Base-by-base conservation (phyloP, 2,888 invertebrate species). In the Apamea sordens region DNA sequence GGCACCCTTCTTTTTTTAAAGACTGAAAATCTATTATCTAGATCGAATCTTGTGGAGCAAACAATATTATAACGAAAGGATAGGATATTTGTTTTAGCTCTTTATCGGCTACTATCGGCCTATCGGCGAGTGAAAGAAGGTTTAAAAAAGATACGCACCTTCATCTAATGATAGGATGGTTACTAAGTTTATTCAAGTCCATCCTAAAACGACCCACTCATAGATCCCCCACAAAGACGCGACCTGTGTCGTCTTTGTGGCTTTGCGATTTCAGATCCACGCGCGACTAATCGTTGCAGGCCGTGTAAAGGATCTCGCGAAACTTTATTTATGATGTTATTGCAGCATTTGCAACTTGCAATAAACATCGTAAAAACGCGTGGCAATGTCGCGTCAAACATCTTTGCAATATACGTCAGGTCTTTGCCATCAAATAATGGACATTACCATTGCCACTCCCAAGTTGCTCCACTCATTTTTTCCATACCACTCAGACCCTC, bases 301-400 rank as follows among this genome's bases (percentile, higher is more conserved):
- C n/a, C 18, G 32, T 53, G 21, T 65, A 21, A 56, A 44, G 1
- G 28, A 32, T 63, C 41, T 24, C 32, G 61, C 11, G 24, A 53
- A 50, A 56, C 10, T n/a, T 41, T 18, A 36, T 36, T 21, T 4
- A 13, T 28, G 53, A 28, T 36, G 6, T 32, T 21, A 13, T 56
- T 24, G 36, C 8, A 59, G 7, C 44, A 32, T 56, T 56, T 56
- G 56, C 32, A 63, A 32, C 28, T 18, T 67, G 56, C n/a, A 67
- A 56, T 59, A 10, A 3, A 71, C n/a, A 41, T 80, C 13, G n/a
- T 59, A 71, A 63, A 69, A 71, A 6, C 6, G 6, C 11, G 70
- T 61, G 6, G 6, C 32, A 50, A 63, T 63, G 1, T 18, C 15
- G 1, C n/a, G 15, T 36, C 50, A 28, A n/a, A 15, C 36, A 8